Base-by-base conservation (phyloP, 2,797 vertebrate genomes). In the Falco biarmicus region DNA sequence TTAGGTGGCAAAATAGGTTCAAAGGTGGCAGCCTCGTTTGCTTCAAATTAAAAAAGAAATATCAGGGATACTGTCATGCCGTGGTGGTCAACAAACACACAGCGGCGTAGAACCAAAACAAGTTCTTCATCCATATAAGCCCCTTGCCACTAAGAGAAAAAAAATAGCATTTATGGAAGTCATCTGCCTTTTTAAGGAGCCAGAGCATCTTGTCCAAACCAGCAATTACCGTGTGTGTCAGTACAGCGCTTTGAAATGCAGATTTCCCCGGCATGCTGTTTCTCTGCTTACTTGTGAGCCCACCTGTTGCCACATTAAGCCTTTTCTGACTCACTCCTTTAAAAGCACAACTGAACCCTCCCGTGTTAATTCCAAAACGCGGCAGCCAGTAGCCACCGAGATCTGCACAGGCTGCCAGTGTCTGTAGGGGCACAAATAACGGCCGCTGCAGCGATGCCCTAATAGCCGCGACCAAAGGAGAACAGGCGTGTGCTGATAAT, bases 371-470 rank as follows among this genome's bases (percentile, higher is more conserved):
- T 60, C 39, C 20, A 76, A 73, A 69, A 34, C 8, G 16, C 45
- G 32, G 57, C 34, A 48, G 50, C 65, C 60, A 9, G 24, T 8
- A 28, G 5, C 21, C 17, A 1, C 39, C 1, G 37, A 45, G 60
- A 22, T 22, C 22, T 0, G 0, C n/a, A 10, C 4, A 0, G 0
- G 41, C 47, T 8, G 25, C 3, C 51, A 2, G 34, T 1, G 15
- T 19, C 66, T 28, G 31, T 2, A 10, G 57, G 20, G 39, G 26
- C 56, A 43, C 37, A 63, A 47, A 17, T 4, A 12, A 2, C 1
- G 0, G 19, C 16, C 11, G 69, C 39, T 1, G 1, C 50, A 5
- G 7, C 0, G 1, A 54, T 9, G 43, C 24, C 20, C 50, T 28
- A 26, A 51, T 9, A 41, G 6, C n/a, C 7, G 43, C 3, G 10